These are phyloP conservation scores for Vanacampus margaritifer DNA, from an alignment of 2,113 vertebrate species.

Conservation along the genomic window DNA sequence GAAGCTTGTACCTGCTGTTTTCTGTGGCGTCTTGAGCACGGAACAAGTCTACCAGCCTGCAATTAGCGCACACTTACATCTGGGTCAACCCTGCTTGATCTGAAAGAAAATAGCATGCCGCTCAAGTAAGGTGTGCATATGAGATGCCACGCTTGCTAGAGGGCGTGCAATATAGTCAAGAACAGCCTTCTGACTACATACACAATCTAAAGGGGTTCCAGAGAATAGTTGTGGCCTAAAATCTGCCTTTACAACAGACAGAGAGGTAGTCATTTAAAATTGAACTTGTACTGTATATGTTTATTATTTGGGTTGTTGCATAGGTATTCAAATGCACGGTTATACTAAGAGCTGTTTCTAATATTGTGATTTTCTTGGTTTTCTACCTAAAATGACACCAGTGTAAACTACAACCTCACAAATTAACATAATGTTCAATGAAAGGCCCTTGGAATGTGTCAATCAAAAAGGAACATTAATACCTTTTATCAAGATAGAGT, in stretches of 20 bases:
- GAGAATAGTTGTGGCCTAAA: neutral
- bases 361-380: neutral
- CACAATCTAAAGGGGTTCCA: neutral
- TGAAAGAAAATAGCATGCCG: slow-evolving; percentile 1
- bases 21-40: slow-evolving; percentile 15
- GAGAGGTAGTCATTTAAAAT: neutral
- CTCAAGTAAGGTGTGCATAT: neutral
- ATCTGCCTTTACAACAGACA: neutral
- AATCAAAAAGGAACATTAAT: neutral
- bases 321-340: neutral
- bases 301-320: neutral
- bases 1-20: slow-evolving; percentile 21
- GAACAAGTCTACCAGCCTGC: slow-evolving; percentile 12
- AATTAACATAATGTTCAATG: neutral
- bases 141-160: neutral
- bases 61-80: slow-evolving; percentile 17
- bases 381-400: neutral
- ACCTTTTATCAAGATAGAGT: neutral
- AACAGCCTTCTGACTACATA: neutral
- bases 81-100: neutral
- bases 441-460: neutral
- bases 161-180: neutral
- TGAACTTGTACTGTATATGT: neutral
- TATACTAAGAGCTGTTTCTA: neutral
- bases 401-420: neutral